A percentile compares a stretch with the other conserved stretches of the same genome.
Evolutionary conservation across 2,113 vertebrate species (phyloP).

Genomic region (Malurus cyaneus): DNA sequence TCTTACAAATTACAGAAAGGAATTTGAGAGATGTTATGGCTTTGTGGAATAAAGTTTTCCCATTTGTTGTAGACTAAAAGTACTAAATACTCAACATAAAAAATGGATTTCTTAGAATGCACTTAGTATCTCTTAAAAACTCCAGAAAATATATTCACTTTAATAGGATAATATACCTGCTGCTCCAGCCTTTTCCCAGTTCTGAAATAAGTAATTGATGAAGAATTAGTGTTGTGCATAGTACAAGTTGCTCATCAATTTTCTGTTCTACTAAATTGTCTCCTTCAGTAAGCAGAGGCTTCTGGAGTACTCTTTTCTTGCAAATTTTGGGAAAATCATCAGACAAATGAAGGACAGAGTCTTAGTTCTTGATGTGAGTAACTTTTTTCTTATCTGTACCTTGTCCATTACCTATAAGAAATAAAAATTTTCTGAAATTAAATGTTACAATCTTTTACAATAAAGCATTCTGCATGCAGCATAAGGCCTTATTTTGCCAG

Average conservation of each 20-base stretch:
- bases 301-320: background rate
- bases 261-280: background rate
- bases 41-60: background rate
- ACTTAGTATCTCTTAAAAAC: background rate
- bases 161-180: background rate
- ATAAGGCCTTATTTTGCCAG: background rate
- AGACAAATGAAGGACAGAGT: background rate
- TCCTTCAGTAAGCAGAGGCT: background rate
- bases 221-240: background rate
- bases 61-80: background rate
- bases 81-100: background rate
- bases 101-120: background rate
- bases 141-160: background rate
- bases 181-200: background rate
- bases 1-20: background rate
- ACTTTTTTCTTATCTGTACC: background rate
- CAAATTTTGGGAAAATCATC: background rate
- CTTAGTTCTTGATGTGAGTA: background rate
- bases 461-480: background rate
- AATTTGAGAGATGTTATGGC: background rate
- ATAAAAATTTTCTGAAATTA: background rate
- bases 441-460: background rate
- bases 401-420: background rate
- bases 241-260: background rate
- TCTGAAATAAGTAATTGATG: background rate